A percentile compares a stretch with the other conserved stretches of the same genome.
Conservation (phyloP, 2,113 vertebrate species). For the Laticauda laticaudata region DNA sequence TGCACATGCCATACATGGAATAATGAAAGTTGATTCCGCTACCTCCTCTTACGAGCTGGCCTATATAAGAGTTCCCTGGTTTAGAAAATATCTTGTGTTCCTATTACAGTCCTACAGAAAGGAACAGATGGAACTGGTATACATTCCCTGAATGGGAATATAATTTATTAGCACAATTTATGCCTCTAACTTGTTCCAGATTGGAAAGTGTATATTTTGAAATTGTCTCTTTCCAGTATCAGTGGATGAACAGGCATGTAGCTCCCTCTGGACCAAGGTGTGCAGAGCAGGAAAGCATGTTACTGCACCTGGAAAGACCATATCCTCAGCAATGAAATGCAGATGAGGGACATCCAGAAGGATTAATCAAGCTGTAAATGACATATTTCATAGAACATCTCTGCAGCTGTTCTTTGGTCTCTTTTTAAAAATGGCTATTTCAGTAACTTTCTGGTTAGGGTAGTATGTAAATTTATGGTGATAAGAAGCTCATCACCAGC, state of each 20-base stretch:
- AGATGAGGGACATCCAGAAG: not conserved
- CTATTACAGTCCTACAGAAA: not conserved
- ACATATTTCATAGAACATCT: not conserved
- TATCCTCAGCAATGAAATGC: slow-evolving; percentile 3
- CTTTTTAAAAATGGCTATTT: not conserved
- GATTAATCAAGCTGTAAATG: not conserved
- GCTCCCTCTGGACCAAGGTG: slow-evolving; percentile 23
- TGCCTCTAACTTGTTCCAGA: slow-evolving; percentile 31
- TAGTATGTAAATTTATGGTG: not conserved
- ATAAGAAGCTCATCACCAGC: not conserved
- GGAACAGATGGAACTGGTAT: slow-evolving; percentile 42
- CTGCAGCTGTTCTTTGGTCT: slow-evolving; percentile 10
- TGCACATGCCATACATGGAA: not conserved
- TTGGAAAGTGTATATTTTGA: not conserved
- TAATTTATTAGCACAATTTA: slow-evolving; percentile 44
- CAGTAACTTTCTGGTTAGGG: not conserved
- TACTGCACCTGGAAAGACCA: slow-evolving; percentile 20
- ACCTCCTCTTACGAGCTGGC: slow-evolving; percentile 10
- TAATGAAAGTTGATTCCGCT: not conserved
- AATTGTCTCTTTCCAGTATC: not conserved
- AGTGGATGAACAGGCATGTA: not conserved
- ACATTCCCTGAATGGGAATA: slow-evolving; percentile 42
- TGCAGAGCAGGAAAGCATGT: slow-evolving; percentile 28
- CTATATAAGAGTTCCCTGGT: not conserved
- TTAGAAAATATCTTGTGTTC: slow-evolving; percentile 28